These are phyloP conservation scores for Dascillus cervinus DNA, from an alignment of 2,888 invertebrate genomes.

Conservation along the genomic window DNA sequence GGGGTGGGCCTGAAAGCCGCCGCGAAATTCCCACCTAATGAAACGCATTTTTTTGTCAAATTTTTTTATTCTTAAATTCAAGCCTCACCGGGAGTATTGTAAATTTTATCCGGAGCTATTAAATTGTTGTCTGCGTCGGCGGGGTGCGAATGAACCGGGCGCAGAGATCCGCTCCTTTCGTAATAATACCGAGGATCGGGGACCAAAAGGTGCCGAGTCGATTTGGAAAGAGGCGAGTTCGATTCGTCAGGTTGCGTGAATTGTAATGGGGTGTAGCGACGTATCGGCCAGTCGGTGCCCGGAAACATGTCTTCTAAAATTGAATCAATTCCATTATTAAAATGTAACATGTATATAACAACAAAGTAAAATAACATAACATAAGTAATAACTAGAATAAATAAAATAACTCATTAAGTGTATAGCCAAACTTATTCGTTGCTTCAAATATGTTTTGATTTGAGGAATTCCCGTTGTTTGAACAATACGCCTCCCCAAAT, in stretches of 20 bases:
- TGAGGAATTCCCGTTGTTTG: too few relatives aligned
- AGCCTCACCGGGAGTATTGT: constrained; percentile 38
- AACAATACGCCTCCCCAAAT: too few relatives aligned
- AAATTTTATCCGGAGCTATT: constrained; percentile 30
- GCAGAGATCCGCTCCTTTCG: constrained; percentile 42
- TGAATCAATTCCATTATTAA: too few relatives aligned
- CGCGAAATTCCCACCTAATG: constrained; percentile 32
- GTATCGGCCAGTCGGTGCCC: constrained; percentile 67
- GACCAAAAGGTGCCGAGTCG: constrained; percentile 68
- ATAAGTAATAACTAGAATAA: too few relatives aligned
- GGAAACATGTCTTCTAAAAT: constrained; percentile 56
- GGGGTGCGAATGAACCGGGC: constrained; percentile 30
- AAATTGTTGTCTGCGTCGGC: constrained; percentile 28
- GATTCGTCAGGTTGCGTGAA: constrained; percentile 74
- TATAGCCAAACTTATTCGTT: too few relatives aligned
- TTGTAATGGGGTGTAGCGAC: constrained; percentile 69
- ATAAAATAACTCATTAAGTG: too few relatives aligned
- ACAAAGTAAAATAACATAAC: too few relatives aligned
- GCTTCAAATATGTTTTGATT: too few relatives aligned
- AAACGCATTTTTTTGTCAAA: constrained; percentile 5
- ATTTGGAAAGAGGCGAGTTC: constrained; percentile 65
- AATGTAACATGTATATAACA: too few relatives aligned
- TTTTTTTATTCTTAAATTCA: constrained; percentile 7
- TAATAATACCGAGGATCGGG: constrained; percentile 63
- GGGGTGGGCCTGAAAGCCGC: constrained; percentile 55